Evolutionary conservation across 1,140 invertebrate genomes (phyloP).

Genomic region (Zaprionus capensis): DNA sequence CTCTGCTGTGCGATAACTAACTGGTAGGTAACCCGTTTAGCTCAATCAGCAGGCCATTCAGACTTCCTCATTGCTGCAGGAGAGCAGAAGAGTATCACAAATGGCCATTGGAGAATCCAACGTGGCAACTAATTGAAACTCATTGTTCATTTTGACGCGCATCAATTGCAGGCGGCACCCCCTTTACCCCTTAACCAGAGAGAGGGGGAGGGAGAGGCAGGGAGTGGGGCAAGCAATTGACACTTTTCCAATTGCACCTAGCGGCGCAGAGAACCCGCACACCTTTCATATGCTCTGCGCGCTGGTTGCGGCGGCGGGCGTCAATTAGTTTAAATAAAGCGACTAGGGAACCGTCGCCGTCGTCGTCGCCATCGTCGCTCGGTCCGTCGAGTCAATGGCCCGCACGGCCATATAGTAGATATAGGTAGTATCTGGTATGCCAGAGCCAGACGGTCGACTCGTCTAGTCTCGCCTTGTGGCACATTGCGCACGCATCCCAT

Average conservation of each 20-base stretch:
- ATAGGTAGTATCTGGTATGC: slow-evolving; percentile 5
- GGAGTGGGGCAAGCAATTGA: slow-evolving; percentile 62
- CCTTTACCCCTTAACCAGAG: not conserved
- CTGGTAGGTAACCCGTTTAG: slow-evolving; percentile 39
- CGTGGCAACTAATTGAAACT: slow-evolving; percentile 75
- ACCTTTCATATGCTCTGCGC: slow-evolving; percentile 55
- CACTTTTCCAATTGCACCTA: slow-evolving; percentile 80
- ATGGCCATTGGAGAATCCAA: slow-evolving; percentile 58
- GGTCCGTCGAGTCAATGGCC: slow-evolving; percentile 68
- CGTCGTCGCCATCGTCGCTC: slow-evolving; percentile 9
- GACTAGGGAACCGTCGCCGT: slow-evolving; percentile 13
- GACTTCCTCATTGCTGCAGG: slow-evolving; percentile 69
- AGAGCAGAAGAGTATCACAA: slow-evolving; percentile 27
- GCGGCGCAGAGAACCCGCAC: slow-evolving; percentile 40
- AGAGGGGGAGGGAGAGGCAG: too few relatives aligned
- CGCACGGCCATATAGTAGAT: slow-evolving; percentile 43
- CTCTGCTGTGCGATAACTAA: not conserved
- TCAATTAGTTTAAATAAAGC: slow-evolving; percentile 82
- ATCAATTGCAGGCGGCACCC: slow-evolving; percentile 52
- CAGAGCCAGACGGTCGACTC: slow-evolving; percentile 44
- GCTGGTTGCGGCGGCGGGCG: slow-evolving; percentile 48
- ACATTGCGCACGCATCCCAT: slow-evolving; percentile 51
- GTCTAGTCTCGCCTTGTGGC: slow-evolving; percentile 35
- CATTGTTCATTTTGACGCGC: slow-evolving; percentile 80
- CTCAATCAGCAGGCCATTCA: slow-evolving; percentile 73